Conservation (phyloP, 2,888 invertebrate species). For the Scaptomyza tumidula region DNA sequence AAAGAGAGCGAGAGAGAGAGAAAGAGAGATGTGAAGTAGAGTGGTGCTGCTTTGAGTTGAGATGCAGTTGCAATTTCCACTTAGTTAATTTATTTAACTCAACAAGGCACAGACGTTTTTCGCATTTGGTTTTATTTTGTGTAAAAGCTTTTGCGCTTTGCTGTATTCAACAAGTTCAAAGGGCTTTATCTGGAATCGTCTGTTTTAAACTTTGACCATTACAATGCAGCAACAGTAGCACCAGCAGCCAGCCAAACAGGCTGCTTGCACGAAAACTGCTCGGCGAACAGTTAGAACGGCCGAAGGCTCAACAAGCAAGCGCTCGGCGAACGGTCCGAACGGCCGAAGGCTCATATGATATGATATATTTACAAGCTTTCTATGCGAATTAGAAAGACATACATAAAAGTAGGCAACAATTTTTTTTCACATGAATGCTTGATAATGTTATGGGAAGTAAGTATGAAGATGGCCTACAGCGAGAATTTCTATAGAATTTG, state of each 20-base stretch:
- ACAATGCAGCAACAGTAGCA: neutral
- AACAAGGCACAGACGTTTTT: too few relatives aligned
- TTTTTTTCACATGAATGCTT: conserved; percentile 1
- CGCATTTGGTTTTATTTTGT: too few relatives aligned
- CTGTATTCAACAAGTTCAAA: neutral
- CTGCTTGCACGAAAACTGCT: neutral
- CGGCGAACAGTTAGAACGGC: neutral
- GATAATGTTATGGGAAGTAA: too few relatives aligned
- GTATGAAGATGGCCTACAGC: too few relatives aligned
- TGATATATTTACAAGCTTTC: too few relatives aligned
- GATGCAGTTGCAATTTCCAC: too few relatives aligned
- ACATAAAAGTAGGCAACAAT: neutral
- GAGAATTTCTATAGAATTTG: neutral
- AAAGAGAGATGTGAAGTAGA: neutral
- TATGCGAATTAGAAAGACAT: neutral
- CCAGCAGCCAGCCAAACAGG: neutral
- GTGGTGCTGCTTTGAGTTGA: neutral
- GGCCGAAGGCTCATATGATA: too few relatives aligned
- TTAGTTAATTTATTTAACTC: too few relatives aligned
- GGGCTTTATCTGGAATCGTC: neutral
- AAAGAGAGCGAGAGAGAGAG: neutral
- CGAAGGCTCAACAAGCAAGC: neutral
- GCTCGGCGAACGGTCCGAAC: neutral
- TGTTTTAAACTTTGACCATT: conserved; percentile 6
- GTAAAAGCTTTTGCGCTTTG: too few relatives aligned